phyloP scores from a whole-genome alignment of 2,797 vertebrate species.

The Arvicola amphibius region DNA sequence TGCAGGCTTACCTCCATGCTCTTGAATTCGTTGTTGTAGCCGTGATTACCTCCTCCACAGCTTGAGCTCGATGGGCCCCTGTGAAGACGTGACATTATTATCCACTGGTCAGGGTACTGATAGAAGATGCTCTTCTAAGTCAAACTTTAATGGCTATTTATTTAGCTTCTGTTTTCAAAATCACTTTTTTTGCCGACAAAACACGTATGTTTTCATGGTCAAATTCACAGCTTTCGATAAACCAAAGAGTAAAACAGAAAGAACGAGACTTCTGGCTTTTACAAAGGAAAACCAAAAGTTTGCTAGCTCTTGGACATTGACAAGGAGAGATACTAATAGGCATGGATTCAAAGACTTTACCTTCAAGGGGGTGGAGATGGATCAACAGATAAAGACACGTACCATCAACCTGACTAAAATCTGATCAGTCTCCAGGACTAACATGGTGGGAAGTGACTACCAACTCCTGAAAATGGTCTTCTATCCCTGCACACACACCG shows the following conservation, averaged over 20 bases:
- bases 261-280: neutral
- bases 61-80: slow-evolving; percentile 76
- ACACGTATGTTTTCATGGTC: neutral
- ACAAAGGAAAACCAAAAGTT: slow-evolving; percentile 17
- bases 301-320: neutral
- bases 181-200: neutral
- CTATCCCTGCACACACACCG: neutral
- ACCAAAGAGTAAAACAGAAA: neutral
- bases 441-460: neutral
- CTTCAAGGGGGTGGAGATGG: neutral
- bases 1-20: slow-evolving; percentile 94
- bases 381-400: neutral
- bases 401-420: neutral
- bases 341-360: neutral
- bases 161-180: neutral
- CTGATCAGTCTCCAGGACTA: neutral
- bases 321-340: neutral
- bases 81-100: slow-evolving; percentile 69
- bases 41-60: slow-evolving; percentile 93
- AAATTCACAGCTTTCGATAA: neutral
- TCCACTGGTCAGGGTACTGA: neutral
- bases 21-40: slow-evolving; percentile 94
- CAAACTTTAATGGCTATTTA: neutral
- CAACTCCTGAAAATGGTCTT: neutral
- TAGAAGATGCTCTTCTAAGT: neutral